phyloP scores from a whole-genome alignment of 2,113 vertebrate genomes.

The Tachysurus vachellii region DNA sequence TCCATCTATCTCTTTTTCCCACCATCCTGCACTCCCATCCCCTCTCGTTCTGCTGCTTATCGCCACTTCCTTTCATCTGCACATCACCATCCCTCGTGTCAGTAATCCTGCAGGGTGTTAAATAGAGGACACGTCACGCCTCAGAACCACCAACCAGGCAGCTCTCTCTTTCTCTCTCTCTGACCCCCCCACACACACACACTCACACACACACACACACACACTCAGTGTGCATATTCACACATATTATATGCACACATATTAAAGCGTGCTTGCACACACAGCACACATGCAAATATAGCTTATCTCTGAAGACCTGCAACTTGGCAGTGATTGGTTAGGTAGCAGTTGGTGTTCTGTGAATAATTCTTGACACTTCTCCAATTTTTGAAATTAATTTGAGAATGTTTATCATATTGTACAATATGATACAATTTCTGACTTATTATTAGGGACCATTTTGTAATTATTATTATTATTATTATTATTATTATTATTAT shows the following conservation, averaged over 20 bases:
- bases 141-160: conserved; percentile 47
- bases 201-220: not conserved
- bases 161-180: conserved; percentile 30
- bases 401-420: not conserved
- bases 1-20: conserved; percentile 30
- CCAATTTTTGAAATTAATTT: conserved; percentile 1
- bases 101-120: conserved; percentile 57
- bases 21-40: conserved; percentile 31
- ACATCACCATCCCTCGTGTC: conserved; percentile 46
- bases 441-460: not conserved
- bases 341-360: conserved; percentile 31
- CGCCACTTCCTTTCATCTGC: conserved; percentile 52
- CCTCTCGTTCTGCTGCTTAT: conserved; percentile 47
- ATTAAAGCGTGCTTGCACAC: conserved; percentile 32
- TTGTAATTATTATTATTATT: not conserved
- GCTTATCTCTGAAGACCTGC: conserved; percentile 24
- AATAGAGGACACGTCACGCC: conserved; percentile 56
- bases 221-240: not conserved
- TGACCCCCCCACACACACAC: conserved; percentile 32
- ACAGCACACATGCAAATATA: conserved; percentile 35
- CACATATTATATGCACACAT: conserved; percentile 33
- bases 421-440: not conserved
- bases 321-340: conserved; percentile 16
- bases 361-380: conserved; percentile 7
- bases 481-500: not conserved